phyloP scores from a whole-genome alignment of 2,797 vertebrate genomes.

The Moxostoma hubbsi region DNA sequence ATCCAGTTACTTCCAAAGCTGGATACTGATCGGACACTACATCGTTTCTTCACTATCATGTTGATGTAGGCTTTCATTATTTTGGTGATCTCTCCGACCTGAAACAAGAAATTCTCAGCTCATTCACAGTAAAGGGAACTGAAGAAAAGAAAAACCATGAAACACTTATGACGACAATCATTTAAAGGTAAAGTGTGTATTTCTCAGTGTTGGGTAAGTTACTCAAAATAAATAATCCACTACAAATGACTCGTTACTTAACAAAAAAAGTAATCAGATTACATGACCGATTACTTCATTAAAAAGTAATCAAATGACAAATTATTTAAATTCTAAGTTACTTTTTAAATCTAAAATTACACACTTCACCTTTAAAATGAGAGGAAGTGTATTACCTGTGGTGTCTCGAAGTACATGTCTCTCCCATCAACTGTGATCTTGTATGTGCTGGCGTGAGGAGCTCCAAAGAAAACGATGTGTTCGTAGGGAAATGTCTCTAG shows the following conservation, averaged over 20 bases:
- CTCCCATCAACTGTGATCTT: constrained; percentile 93
- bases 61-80: constrained; percentile 97
- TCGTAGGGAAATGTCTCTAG: constrained; percentile 93
- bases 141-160: background rate
- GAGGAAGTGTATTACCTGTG: constrained; percentile 76
- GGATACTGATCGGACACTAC: constrained; percentile 87
- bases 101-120: constrained; percentile 34
- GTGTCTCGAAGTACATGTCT: constrained; percentile 94
- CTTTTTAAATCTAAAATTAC: too few species aligned
- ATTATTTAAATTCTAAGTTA: too few species aligned
- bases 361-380: background rate
- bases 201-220: too few species aligned
- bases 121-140: constrained; percentile 6
- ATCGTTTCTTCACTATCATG: constrained; percentile 95
- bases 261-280: too few species aligned
- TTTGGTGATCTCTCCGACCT: constrained; percentile 94
- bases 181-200: background rate
- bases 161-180: background rate
- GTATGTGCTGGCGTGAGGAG: constrained; percentile 88
- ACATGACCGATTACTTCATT: too few species aligned
- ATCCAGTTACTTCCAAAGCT: constrained; percentile 86
- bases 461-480: constrained; percentile 93
- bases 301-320: too few species aligned
- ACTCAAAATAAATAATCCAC: too few species aligned
- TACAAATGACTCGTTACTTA: too few species aligned